Base-by-base conservation (phyloP, 2,888 invertebrate genomes). In the Caenorhabditis doughertyi region DNA sequence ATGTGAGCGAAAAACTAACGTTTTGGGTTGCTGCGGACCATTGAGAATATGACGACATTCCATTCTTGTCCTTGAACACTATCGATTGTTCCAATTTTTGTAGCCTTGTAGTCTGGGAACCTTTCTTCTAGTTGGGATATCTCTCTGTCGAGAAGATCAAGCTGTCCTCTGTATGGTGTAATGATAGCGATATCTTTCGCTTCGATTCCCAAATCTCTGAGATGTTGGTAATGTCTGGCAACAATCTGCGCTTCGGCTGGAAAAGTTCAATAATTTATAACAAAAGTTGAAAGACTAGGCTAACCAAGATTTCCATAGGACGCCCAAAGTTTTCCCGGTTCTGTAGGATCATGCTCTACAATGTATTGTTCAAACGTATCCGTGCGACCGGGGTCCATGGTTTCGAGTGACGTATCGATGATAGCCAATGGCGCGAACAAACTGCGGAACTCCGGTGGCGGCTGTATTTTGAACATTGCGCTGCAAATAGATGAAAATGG, bases 31-130 rank as follows among this genome's bases (percentile, higher is more conserved):
- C 29, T 55, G 1, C 79, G 72, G 16, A 79, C 77, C 44, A 67
- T 58, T 5, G 58, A 55, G 32, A 82, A 58, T 9, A 82, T 67
- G 27, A 79, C 73, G 11, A 60, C 35, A 3, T 65, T 55, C 8
- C 42, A 68, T 68, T 82, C 82, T 29, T 71, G 56, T 7, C 82
- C 82, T 16, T 82, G 82, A 4, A 49, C 55, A n/a, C 60, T 64
- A 27, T 79, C 79, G 8, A 72, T 53, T 1, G 79, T 76, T 18
- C 76, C 76, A 16, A 76, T 21, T n/a, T 3, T 47, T 18, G 64
- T 62, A 8, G 13, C 11, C 2, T n/a, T n/a, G n/a, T 21, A 58
- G 13, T 16, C 21, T 39, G 18, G 3, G 3, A 2, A 2, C 5
- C 42, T 11, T 8, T 21, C 7, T 27, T 32, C 55, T 9, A 7